These are phyloP conservation scores for Peromyscus polionotus DNA, from an alignment of 2,113 vertebrate species.

Conservation along the genomic window DNA sequence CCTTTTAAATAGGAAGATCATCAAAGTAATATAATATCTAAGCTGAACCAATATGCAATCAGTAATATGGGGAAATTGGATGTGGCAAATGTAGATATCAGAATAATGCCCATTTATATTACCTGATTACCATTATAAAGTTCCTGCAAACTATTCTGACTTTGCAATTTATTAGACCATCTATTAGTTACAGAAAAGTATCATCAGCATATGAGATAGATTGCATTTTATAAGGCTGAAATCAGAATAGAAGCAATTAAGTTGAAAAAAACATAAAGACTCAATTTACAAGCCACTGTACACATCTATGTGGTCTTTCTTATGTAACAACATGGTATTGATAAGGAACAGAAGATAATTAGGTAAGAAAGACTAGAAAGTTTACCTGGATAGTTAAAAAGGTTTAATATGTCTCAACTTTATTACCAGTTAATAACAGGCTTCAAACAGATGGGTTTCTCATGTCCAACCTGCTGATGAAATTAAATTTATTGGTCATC, in stretches of 20 bases:
- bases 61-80: constrained; percentile 67
- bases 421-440: constrained; percentile 79
- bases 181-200: constrained; percentile 83
- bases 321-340: constrained; percentile 1
- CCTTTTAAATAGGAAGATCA: constrained; percentile 71
- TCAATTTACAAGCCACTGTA: constrained; percentile 72
- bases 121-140: constrained; percentile 79
- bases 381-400: constrained; percentile 82
- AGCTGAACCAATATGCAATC: constrained; percentile 71
- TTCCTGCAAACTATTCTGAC: constrained; percentile 82
- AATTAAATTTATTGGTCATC: constrained; percentile 76
- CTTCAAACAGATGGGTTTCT: constrained; percentile 79
- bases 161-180: constrained; percentile 82
- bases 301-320: constrained; percentile 34
- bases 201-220: constrained; percentile 79
- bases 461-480: constrained; percentile 78
- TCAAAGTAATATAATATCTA: constrained; percentile 65
- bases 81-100: constrained; percentile 79
- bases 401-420: constrained; percentile 80
- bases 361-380: constrained; percentile 67
- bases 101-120: constrained; percentile 83
- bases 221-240: constrained; percentile 72
- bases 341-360: constrained; percentile 62
- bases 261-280: constrained; percentile 65
- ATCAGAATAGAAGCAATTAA: constrained; percentile 69